Evolutionary conservation across 1,140 invertebrate species (phyloP).

Genomic region (Oscheius sp.): DNA sequence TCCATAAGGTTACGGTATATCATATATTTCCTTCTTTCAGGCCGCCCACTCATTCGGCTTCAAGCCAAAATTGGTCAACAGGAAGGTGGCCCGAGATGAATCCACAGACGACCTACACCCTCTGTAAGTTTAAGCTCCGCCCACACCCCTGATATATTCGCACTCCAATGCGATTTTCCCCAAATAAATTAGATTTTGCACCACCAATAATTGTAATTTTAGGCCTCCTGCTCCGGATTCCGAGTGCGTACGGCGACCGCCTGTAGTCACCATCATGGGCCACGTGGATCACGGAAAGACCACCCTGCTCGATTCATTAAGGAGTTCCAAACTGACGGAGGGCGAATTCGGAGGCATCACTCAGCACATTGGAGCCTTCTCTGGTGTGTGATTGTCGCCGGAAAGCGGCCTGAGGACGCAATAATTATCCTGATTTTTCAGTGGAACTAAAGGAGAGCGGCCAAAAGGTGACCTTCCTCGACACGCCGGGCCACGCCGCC

Average conservation of each 20-base stretch:
- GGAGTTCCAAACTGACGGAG: constrained; percentile 80
- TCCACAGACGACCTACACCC: constrained; percentile 38
- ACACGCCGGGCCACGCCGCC: constrained; percentile 99
- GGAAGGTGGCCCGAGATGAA: constrained; percentile 26
- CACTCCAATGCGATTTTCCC: too few relatives aligned
- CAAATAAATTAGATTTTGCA: too few relatives aligned
- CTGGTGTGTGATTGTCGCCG: constrained; percentile 64
- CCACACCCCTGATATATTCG: background rate
- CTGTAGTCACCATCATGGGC: constrained; percentile 90
- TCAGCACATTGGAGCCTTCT: constrained; percentile 98
- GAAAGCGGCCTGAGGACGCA: background rate
- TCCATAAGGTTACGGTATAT: too few relatives aligned
- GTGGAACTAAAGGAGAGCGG: constrained; percentile 70
- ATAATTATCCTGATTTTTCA: constrained; percentile 52
- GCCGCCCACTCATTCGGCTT: constrained; percentile 29
- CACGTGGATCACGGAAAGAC: constrained; percentile 99
- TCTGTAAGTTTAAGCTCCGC: constrained; percentile 8
- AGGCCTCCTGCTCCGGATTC: background rate
- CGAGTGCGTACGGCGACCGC: constrained; percentile 59
- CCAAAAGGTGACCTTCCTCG: constrained; percentile 84
- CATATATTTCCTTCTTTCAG: constrained; percentile 34
- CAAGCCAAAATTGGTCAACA: constrained; percentile 39
- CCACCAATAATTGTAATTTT: background rate
- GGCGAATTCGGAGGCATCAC: constrained; percentile 98
- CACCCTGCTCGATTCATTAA: constrained; percentile 83